phyloP scores from a whole-genome alignment of 2,888 invertebrate genomes.

The Neria commutata region DNA sequence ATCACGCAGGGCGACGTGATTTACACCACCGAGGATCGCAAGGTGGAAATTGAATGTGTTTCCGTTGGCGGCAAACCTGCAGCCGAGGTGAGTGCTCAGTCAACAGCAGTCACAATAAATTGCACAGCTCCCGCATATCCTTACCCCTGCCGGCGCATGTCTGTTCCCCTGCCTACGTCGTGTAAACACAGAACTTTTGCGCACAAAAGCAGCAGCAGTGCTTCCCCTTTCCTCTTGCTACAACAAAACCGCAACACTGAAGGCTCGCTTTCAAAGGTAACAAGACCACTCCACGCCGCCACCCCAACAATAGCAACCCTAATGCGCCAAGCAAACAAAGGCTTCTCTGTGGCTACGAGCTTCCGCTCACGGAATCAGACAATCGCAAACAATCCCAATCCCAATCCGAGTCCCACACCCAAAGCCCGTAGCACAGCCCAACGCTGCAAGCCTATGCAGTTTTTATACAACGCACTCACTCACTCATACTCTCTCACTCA shows the following conservation, averaged over 20 bases:
- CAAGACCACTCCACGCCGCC: background rate
- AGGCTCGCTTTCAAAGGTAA: constrained; percentile 23
- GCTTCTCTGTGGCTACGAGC: background rate
- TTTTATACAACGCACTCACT: background rate
- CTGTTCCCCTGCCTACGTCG: no score
- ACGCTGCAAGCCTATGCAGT: constrained; percentile 1
- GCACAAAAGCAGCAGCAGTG: no score
- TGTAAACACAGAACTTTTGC: no score
- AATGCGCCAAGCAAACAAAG: constrained; percentile 26
- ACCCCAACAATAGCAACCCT: background rate
- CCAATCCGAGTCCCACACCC: background rate
- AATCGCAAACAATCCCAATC: background rate
- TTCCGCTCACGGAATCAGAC: background rate
- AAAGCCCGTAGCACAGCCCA: background rate
- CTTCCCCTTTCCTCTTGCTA: no score
- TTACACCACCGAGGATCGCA: constrained; percentile 86
- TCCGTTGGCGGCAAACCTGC: constrained; percentile 92
- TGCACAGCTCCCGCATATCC: no score
- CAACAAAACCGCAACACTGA: constrained; percentile 33
- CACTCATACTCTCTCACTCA: background rate
- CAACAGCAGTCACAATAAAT: no score
- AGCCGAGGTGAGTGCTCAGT: constrained; percentile 78
- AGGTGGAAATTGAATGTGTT: constrained; percentile 88
- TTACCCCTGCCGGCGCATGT: no score
- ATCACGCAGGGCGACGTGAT: constrained; percentile 85